These are phyloP conservation scores for Helogale parvula DNA, from an alignment of 2,113 vertebrate genomes.

Conservation along the genomic window DNA sequence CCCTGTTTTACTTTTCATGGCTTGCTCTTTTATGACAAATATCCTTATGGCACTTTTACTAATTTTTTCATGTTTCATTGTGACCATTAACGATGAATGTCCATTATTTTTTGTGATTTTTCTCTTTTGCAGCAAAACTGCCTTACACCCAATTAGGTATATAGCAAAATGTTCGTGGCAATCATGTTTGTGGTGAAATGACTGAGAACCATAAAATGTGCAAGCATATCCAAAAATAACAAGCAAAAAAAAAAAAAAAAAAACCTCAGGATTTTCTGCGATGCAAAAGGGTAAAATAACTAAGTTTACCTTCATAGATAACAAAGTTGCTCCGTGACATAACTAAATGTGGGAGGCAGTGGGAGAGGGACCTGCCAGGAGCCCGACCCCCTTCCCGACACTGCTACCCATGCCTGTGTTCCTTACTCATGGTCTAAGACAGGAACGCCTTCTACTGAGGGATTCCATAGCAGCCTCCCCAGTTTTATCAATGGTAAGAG, in stretches of 20 bases:
- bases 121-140: background rate
- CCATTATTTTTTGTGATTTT: background rate
- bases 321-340: accelerated
- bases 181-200: background rate
- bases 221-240: background rate
- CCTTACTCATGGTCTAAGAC: background rate
- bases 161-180: background rate
- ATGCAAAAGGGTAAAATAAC: background rate
- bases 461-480: background rate
- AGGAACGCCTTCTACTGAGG: accelerated
- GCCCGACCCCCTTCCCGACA: background rate
- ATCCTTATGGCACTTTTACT: background rate
- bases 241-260: background rate
- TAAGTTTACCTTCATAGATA: background rate
- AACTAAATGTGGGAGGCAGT: background rate
- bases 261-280: background rate
- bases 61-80: background rate
- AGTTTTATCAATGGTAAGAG: background rate
- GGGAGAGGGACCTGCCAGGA: accelerated
- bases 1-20: background rate
- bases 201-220: background rate
- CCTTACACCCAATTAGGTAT: background rate
- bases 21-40: background rate
- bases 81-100: background rate
- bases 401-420: accelerated